A percentile compares a stretch with the other conserved stretches of the same genome.
phyloP scores from a whole-genome alignment of 2,797 vertebrate genomes.

The Serranus cabrilla region DNA sequence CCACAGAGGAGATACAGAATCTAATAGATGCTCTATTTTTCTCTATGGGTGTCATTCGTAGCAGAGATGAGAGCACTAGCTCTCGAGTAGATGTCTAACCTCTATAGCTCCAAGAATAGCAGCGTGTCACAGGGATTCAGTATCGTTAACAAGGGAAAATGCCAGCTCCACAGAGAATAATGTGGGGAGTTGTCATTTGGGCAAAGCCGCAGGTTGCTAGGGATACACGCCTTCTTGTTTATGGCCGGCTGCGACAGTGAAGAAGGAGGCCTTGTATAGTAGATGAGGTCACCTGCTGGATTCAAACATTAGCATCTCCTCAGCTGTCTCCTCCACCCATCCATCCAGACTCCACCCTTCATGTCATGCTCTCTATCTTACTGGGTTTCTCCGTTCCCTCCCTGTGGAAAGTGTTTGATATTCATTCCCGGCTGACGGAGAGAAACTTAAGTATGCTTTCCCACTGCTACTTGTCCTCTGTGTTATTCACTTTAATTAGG shows the following conservation, averaged over 20 bases:
- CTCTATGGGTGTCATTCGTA: constrained; percentile 39
- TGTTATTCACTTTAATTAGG: constrained; percentile 11
- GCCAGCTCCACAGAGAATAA: constrained; percentile 51
- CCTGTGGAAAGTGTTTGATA: constrained; percentile 13
- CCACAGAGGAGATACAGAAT: constrained; percentile 17
- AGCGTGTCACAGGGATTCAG: constrained; percentile 54
- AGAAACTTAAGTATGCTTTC: neutral
- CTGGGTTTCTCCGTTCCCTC: constrained; percentile 29
- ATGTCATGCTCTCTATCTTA: constrained; percentile 9
- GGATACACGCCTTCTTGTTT: constrained; percentile 45
- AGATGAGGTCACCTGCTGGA: constrained; percentile 64
- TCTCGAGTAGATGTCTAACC: constrained; percentile 50
- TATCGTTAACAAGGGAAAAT: constrained; percentile 53
- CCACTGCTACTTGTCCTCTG: neutral
- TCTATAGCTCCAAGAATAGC: constrained; percentile 66
- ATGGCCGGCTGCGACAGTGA: constrained; percentile 37
- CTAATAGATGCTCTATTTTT: constrained; percentile 32
- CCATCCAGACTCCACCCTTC: constrained; percentile 27
- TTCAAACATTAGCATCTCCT: constrained; percentile 46
- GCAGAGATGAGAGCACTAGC: constrained; percentile 46
- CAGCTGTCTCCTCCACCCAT: constrained; percentile 46
- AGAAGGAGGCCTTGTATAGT: constrained; percentile 43
- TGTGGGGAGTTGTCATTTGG: constrained; percentile 56
- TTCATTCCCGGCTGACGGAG: constrained; percentile 10
- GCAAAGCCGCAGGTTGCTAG: constrained; percentile 44